These are phyloP conservation scores for Xenopus laevis DNA, from an alignment of 2,113 vertebrate genomes.

Conservation along the genomic window DNA sequence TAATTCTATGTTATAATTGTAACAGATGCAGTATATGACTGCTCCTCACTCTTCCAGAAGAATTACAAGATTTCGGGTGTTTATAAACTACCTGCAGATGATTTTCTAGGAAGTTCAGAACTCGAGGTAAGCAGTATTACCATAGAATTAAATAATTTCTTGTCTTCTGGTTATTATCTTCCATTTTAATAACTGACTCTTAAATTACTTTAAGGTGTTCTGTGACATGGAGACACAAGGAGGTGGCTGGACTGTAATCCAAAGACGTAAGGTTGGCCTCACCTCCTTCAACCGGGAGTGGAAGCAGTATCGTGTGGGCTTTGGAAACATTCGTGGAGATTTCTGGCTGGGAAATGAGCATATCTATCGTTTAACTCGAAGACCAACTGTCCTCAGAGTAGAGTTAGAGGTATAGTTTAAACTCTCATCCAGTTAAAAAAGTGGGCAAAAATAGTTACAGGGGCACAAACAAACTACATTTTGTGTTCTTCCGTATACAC, in stretches of 20 bases:
- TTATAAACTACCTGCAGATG: slow-evolving; percentile 90
- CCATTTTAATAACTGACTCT: not conserved
- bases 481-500: too few species aligned
- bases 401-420: slow-evolving; percentile 80
- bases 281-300: slow-evolving; percentile 88
- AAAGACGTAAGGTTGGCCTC: slow-evolving; percentile 87
- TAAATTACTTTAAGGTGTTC: slow-evolving; percentile 69
- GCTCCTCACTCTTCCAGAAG: slow-evolving; percentile 85
- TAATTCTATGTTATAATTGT: not conserved
- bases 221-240: slow-evolving; percentile 93
- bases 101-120: slow-evolving; percentile 87
- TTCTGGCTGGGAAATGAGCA: slow-evolving; percentile 97
- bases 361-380: slow-evolving; percentile 84
- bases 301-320: slow-evolving; percentile 90
- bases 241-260: slow-evolving; percentile 93
- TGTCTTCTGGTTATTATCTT: not conserved
- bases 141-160: not conserved
- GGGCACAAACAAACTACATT: too few species aligned
- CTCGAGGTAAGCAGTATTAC: slow-evolving; percentile 69
- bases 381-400: slow-evolving; percentile 82
- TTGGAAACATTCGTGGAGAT: slow-evolving; percentile 87
- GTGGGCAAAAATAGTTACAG: too few species aligned
- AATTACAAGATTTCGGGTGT: slow-evolving; percentile 91
- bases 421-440: too few species aligned
- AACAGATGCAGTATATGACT: slow-evolving; percentile 92